Evolutionary conservation across 2,797 vertebrate genomes (phyloP).

Genomic region (Eulemur mongoz): DNA sequence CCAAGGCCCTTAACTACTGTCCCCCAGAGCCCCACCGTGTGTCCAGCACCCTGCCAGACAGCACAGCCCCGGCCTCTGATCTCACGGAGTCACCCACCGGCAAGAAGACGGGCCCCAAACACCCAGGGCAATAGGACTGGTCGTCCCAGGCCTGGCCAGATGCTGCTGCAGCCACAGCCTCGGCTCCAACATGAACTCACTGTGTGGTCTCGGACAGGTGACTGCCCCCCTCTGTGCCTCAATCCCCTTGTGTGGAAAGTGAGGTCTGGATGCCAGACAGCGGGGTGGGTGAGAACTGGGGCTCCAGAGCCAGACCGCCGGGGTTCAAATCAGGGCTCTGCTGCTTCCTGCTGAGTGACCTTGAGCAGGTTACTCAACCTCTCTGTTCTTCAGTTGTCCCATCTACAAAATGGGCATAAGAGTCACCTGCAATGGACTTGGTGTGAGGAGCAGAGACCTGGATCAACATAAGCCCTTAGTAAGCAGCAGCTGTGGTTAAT

Average conservation of each 20-base stretch:
- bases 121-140: rapidly evolving
- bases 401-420: background rate
- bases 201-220: background rate
- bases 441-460: background rate
- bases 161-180: rapidly evolving
- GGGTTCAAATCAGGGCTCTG: background rate
- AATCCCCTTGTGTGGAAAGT: rapidly evolving
- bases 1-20: rapidly evolving
- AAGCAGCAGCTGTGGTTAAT: rapidly evolving
- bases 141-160: rapidly evolving
- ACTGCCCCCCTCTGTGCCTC: background rate
- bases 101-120: background rate
- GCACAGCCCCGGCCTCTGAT: background rate
- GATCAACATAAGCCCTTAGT: rapidly evolving
- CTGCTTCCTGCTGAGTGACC: background rate
- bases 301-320: no score
- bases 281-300: background rate
- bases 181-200: rapidly evolving
- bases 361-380: background rate
- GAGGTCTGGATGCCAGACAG: background rate
- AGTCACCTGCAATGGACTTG: background rate
- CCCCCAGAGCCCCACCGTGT: rapidly evolving
- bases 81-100: background rate
- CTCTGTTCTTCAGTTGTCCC: background rate
- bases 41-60: rapidly evolving